These are phyloP conservation scores for Danionella dracula DNA, from an alignment of 2,797 vertebrate species.

Conservation along the genomic window DNA sequence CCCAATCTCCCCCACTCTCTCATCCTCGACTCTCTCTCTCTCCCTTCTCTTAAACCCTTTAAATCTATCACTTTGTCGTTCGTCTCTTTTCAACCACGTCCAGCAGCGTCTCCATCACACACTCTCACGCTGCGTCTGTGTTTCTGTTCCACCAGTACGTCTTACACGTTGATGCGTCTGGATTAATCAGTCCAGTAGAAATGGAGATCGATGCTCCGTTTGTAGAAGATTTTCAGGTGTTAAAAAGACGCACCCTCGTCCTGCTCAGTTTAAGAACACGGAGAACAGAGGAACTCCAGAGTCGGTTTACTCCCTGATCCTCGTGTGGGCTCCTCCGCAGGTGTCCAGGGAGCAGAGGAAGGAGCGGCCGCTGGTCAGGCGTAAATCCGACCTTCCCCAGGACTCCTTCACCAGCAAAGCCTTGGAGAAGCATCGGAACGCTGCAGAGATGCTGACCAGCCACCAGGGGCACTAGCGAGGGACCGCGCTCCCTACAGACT, in stretches of 20 bases:
- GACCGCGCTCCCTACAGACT: slow-evolving; percentile 15
- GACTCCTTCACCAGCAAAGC: slow-evolving; percentile 97
- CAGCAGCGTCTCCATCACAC: slow-evolving; percentile 44
- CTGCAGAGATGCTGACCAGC: slow-evolving; percentile 85
- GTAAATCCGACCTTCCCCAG: slow-evolving; percentile 97
- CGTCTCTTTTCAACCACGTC: no score
- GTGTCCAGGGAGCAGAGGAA: slow-evolving; percentile 85
- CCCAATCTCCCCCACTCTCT: no score
- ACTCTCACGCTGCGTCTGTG: slow-evolving; percentile 42
- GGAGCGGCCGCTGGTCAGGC: slow-evolving; percentile 85
- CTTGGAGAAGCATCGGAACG: slow-evolving; percentile 95
- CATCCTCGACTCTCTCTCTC: no score
- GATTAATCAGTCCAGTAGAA: slow-evolving; percentile 87
- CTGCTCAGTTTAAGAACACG: no score
- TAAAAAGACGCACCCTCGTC: no score
- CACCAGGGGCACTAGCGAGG: slow-evolving; percentile 85
- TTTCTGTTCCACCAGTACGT: slow-evolving; percentile 74
- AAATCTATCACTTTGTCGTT: no score
- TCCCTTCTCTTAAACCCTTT: no score
- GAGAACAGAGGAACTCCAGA: no score
- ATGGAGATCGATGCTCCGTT: slow-evolving; percentile 94
- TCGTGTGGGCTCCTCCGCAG: slow-evolving; percentile 57
- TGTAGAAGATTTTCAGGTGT: slow-evolving; percentile 93
- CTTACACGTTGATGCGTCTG: slow-evolving; percentile 81
- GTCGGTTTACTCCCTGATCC: no score